Base-by-base conservation (phyloP, 2,888 invertebrate genomes). In the Oasisia sp. region DNA sequence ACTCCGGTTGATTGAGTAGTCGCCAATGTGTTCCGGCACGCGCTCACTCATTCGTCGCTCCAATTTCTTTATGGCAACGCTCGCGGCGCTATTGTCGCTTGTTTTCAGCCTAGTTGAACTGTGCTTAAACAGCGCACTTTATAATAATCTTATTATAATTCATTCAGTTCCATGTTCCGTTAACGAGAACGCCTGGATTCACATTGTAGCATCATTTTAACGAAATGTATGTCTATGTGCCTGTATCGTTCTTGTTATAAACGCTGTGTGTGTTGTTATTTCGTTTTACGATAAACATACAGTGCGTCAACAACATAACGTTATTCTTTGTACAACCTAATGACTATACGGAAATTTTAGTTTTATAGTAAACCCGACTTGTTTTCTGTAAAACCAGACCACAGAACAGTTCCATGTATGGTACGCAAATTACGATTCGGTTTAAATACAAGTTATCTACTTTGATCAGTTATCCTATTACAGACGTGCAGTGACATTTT, bases 11-110 rank as follows among this genome's bases (percentile, higher is more conserved):
- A 74, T 74, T 74, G 74, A 74, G 74, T 74, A 27, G 74, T 74
- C 27, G 14, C 27, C 74, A 74, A 74, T 74, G 74, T 74, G 74
- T 74, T n/a, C 74, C 74, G 74, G 74, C 74, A 74, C 27, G 14
- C 74, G 74, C 27, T 74, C 74, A 74, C 19, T 74, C 74, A 74
- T 27, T 74, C 74, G 74, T 27, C 19, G 27, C 74, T 74, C 27
- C 74, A 74, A 74, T 74, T 74, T 74, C 74, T 74, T 74, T 74
- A 74, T 74, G 74, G 74, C 74, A 74, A 74, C 27, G 74, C 74
- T n/a, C 27, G 27, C 27, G 74, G 74, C 74, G 74, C 14, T 5
- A 74, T n/a, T 27, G 74, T 74, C 27, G 74, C 19, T 27, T 27
- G 74, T 74, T 19, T 74, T 74, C 74, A 19, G 74, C 74, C 27